Base-by-base conservation (phyloP, 1,140 invertebrate genomes). In the Bombus pyrosoma region DNA sequence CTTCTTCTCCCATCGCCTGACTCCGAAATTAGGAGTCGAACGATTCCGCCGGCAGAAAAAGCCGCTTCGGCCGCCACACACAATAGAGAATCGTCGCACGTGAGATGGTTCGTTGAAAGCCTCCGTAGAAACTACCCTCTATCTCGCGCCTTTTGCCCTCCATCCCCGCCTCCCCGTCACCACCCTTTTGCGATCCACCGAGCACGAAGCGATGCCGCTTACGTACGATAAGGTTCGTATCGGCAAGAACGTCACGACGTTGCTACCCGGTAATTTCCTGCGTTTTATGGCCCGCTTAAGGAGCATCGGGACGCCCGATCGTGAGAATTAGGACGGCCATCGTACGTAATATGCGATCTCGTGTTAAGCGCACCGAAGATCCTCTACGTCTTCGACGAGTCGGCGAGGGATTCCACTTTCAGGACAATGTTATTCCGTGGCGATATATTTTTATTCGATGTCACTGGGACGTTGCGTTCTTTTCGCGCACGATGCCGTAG, bases 221-320 rank as follows among this genome's bases (percentile, higher is more conserved):
- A 79, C 75, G 32, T 57, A 68, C 84, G 92, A 93, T 93, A 93
- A 93, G 89, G 87, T 85, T 47, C 86, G 86, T 94, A 94, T 94
- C 93, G 88, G 87, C 89, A 89, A 78, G 87, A 90, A 83, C 86
- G 87, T 84, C 87, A 87, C 89, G 92, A 85, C 89, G 91, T 80
- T 89, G 66, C 90, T 91, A 91, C 91, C 87, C 85, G 91, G 93
- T 94, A 94, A 94, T 94, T 94, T 94, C 94, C 94, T 93, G 94
- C 90, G 90, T 94, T 94, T 94, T 94, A 94, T 93, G 92, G 91
- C 81, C 83, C 89, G 91, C 92, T 92, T 92, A 92, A 92, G 89
- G 91, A 91, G 91, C 83, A 89, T 87, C 90, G 89, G 74, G 85
- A 89, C 92, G 92, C 93, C 91, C 91, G 90, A 86, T 84, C 83